phyloP scores from a whole-genome alignment of 2,113 vertebrate genomes.

The Talpa occidentalis region DNA sequence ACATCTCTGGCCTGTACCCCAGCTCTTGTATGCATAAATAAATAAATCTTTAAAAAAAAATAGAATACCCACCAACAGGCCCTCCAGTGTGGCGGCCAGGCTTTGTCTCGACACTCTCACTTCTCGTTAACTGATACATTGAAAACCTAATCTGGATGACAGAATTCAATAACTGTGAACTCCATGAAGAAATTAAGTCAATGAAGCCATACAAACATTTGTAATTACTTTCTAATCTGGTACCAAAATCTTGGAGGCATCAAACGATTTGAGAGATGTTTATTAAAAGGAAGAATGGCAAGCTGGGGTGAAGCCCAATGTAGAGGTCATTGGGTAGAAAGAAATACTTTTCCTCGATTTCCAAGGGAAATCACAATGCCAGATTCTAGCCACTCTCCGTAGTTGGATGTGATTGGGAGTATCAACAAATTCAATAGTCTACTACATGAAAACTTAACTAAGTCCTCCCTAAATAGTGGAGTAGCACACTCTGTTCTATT shows the following conservation, averaged over 20 bases:
- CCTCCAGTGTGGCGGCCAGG: neutral
- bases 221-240: neutral
- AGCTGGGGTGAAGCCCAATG: neutral
- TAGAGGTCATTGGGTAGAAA: neutral
- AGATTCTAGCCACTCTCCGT: neutral
- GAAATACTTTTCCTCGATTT: neutral
- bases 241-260: neutral
- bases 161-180: neutral
- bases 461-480: neutral
- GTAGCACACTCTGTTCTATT: neutral
- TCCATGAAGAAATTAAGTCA: slow-evolving; percentile 20
- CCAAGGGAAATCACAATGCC: neutral
- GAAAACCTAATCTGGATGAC: neutral
- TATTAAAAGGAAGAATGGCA: neutral
- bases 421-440: neutral
- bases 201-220: neutral
- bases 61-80: neutral
- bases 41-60: too few species aligned
- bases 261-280: neutral
- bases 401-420: neutral
- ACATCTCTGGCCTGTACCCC: too few species aligned
- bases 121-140: neutral
- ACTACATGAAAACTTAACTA: neutral
- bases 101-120: neutral
- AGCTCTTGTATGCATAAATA: too few species aligned